Evolutionary conservation across 2,888 invertebrate genomes (phyloP).

Genomic region (Volucella zonaria): DNA sequence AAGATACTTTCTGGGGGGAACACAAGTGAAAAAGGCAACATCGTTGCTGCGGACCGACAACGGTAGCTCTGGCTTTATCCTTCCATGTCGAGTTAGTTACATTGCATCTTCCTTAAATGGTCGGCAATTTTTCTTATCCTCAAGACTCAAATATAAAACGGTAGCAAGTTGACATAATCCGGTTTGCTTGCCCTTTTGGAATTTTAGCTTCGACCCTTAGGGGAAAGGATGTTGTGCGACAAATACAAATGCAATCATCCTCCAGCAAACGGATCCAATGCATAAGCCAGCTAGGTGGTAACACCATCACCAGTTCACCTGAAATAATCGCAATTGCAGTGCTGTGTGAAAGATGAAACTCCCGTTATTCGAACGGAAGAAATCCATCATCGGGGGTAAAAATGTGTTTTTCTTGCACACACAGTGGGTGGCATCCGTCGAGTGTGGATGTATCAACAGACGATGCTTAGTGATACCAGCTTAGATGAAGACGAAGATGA

Average conservation of each 20-base stretch:
- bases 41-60: too few species aligned
- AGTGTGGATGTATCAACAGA: slow-evolving; percentile 1
- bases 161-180: slow-evolving; percentile 51
- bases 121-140: slow-evolving; percentile 14
- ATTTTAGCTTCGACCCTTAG: background rate
- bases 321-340: slow-evolving; percentile 63
- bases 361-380: slow-evolving; percentile 63
- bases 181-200: slow-evolving; percentile 28
- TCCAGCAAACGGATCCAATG: slow-evolving; percentile 37
- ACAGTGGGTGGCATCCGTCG: background rate
- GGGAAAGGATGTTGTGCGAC: slow-evolving; percentile 39
- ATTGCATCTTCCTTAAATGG: slow-evolving; percentile 22
- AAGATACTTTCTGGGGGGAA: too few species aligned
- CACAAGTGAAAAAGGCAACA: too few species aligned
- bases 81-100: background rate
- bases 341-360: slow-evolving; percentile 65
- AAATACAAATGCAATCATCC: slow-evolving; percentile 47
- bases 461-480: slow-evolving; percentile 22
- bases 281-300: slow-evolving; percentile 21
- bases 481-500: background rate
- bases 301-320: slow-evolving; percentile 50
- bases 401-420: slow-evolving; percentile 38
- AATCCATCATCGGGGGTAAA: slow-evolving; percentile 61
- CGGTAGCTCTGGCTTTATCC: too few species aligned
- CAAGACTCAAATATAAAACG: slow-evolving; percentile 17